A percentile compares a stretch with the other conserved stretches of the same genome.
Conservation (phyloP, 2,113 vertebrate genomes). For the Phalacrocorax pelagicus region DNA sequence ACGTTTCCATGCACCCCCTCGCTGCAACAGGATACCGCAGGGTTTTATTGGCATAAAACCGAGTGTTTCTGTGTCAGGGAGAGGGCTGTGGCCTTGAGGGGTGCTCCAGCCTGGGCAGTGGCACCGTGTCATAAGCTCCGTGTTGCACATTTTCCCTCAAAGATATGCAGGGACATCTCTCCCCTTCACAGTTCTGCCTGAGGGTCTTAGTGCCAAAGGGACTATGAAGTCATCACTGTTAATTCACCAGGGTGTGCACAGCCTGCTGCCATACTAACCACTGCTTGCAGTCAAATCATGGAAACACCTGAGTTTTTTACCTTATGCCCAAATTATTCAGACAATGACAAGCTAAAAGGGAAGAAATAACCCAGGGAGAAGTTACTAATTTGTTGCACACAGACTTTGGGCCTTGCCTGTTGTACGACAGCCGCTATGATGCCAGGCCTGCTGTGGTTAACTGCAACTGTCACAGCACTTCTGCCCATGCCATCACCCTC, state of each 20-base stretch:
- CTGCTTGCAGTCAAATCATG: background rate
- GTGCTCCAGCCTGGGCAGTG: accelerated
- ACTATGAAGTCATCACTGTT: accelerated
- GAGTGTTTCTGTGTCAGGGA: background rate
- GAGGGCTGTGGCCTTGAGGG: accelerated
- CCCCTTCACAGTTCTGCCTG: background rate
- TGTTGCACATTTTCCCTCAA: accelerated
- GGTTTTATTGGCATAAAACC: accelerated
- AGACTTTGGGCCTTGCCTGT: background rate
- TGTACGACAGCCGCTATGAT: accelerated
- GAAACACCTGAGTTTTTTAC: background rate
- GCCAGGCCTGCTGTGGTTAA: background rate
- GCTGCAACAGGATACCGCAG: accelerated
- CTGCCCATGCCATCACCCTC: background rate
- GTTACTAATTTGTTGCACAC: background rate
- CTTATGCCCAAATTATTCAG: background rate
- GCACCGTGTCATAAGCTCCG: background rate
- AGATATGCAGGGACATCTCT: background rate
- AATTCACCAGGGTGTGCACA: accelerated
- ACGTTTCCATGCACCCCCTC: accelerated
- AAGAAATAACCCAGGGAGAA: background rate
- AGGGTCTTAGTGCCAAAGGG: background rate
- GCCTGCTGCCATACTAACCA: background rate
- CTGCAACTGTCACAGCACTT: accelerated
- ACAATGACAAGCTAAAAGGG: background rate